Evolutionary conservation across 1,140 invertebrate species (phyloP), one percentile per base, ranked within the genome.

Genomic region (Diabrotica undecimpunctata): DNA sequence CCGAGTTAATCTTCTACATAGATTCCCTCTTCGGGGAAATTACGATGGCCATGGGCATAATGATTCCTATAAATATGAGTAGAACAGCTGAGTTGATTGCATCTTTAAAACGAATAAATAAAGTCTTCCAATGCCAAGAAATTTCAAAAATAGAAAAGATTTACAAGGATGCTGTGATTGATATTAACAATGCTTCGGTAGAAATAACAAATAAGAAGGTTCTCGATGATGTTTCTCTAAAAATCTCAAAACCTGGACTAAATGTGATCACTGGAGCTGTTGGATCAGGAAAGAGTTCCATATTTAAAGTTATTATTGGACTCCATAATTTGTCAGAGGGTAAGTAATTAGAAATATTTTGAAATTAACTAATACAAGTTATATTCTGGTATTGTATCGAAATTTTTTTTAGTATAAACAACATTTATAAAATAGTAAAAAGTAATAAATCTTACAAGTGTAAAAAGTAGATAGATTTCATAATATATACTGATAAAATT

Each of bases 251-350:
- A 62, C 78, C 83, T 8, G 87, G 88, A 3, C 81, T 93, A 37
- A 74, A 88, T 38, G 86, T 87, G 5, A 76, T 95, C 0, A 87
- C 91, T 39, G 94, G 93, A 14, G 83, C 88, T 57, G 89, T 95
- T 12, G 93, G 92, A n/a, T 82, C 88, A 9, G 92, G 93, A 9
- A 96, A 95, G 82, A 88, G 86, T 9, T 90, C 88, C 0, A 71
- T 93, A 1, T 75, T 93, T 0, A 83, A 93, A 71, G 80, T 84
- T 0, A 82, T 95, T 60, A 78, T 95, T 1, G 80, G 84, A 36
- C 93, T 95, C 75, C 76, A 93, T 46, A 85, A 87, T 36, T 70
- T 87, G 2, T 77, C 73, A 0, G 72, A 78, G 2, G 93, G 93
- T 3, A 79, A 71, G 5, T 56, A 2, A 25, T 25, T 25, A 25